Conservation (phyloP, 2,113 vertebrate species). For the Caloenas nicobarica region DNA sequence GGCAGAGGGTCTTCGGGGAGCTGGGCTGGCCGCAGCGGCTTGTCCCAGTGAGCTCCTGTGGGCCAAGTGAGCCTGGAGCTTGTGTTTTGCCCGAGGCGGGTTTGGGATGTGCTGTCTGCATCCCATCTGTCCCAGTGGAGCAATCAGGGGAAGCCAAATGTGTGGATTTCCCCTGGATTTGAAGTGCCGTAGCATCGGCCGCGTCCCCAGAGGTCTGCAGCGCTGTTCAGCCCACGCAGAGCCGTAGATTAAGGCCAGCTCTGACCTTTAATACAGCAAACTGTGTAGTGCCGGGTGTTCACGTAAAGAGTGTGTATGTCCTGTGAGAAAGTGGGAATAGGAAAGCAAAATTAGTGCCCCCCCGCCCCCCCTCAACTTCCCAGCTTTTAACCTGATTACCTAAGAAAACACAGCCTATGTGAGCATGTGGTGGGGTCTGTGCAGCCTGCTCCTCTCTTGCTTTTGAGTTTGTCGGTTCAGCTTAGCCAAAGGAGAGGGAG, state of each 20-base stretch:
- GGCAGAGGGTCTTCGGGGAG: background rate
- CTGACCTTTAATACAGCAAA: background rate
- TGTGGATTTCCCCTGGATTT: background rate
- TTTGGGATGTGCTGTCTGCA: background rate
- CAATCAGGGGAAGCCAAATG: background rate
- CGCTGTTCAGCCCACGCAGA: background rate
- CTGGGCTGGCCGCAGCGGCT: background rate
- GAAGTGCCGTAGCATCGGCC: background rate
- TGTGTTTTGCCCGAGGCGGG: fast-evolving
- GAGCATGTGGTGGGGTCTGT: fast-evolving
- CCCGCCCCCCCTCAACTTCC: background rate
- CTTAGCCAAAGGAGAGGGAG: background rate
- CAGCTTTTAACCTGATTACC: background rate
- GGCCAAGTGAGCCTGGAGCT: fast-evolving
- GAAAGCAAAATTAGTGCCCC: background rate
- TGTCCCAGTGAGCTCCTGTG: fast-evolving
- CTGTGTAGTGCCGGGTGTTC: background rate
- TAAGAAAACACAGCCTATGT: background rate
- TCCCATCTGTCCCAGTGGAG: background rate
- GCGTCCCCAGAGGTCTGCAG: background rate
- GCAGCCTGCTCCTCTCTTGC: background rate
- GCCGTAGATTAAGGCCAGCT: background rate
- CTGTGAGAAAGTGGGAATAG: background rate
- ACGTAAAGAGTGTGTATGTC: background rate
- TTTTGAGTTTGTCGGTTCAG: background rate